These are phyloP conservation scores for Macrosoma leucophasiata DNA, from an alignment of 2,888 invertebrate species.

Conservation along the genomic window DNA sequence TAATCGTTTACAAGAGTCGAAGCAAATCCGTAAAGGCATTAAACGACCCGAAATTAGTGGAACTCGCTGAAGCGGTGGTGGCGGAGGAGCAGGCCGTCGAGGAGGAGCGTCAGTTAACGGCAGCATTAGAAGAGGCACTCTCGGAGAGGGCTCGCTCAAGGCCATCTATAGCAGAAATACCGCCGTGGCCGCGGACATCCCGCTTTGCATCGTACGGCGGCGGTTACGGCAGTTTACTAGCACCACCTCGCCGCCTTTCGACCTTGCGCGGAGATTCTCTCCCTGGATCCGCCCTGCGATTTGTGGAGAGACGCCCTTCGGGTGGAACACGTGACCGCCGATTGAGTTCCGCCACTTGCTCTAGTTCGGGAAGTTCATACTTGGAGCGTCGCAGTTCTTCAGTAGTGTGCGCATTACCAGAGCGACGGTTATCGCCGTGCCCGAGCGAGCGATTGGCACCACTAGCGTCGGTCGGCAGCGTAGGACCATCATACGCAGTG, in stretches of 20 bases:
- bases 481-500: constrained; percentile 79
- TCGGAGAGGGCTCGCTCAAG: constrained; percentile 66
- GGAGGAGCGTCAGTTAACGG: constrained; percentile 84
- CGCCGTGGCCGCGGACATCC: constrained; percentile 63
- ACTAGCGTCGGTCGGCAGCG: constrained; percentile 87
- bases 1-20: constrained; percentile 93
- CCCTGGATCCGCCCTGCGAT: constrained; percentile 75
- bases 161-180: constrained; percentile 82
- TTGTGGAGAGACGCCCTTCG: constrained; percentile 66
- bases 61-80: constrained; percentile 85
- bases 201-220: constrained; percentile 72
- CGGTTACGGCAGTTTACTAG: constrained; percentile 82
- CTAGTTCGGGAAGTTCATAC: constrained; percentile 89
- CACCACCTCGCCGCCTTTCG: constrained; percentile 80
- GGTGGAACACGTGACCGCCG: constrained; percentile 75
- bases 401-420: constrained; percentile 83
- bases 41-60: constrained; percentile 87
- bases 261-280: constrained; percentile 76
- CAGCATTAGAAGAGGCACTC: constrained; percentile 81
- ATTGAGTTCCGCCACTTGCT: constrained; percentile 88
- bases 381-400: constrained; percentile 88
- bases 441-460: constrained; percentile 79
- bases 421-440: constrained; percentile 90
- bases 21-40: constrained; percentile 84
- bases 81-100: constrained; percentile 79